These are phyloP conservation scores for Cynoglossus semilaevis DNA, from an alignment of 2,113 vertebrate genomes.

Conservation along the genomic window DNA sequence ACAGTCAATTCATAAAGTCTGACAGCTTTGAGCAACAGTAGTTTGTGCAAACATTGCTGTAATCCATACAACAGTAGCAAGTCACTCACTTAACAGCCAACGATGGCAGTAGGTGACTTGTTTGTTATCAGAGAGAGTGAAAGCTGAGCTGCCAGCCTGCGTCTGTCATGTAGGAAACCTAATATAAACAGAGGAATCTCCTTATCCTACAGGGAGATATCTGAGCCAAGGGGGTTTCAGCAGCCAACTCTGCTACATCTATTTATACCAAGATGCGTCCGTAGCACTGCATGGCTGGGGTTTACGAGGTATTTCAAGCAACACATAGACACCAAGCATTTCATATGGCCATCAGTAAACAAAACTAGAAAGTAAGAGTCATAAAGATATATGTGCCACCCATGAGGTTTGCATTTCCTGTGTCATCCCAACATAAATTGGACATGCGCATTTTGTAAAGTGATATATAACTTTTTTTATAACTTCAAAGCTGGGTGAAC, in stretches of 20 bases:
- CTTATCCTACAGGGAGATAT: conserved; percentile 52
- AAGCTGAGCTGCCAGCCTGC: conserved; percentile 6
- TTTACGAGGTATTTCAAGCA: conserved; percentile 22
- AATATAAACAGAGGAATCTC: conserved; percentile 49
- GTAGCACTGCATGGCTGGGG: conserved; percentile 16
- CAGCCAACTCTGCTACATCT: conserved; percentile 30
- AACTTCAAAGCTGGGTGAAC: no score
- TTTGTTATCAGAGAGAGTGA: background rate
- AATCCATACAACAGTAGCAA: background rate
- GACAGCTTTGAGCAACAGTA: background rate
- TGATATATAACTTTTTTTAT: no score
- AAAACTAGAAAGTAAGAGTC: background rate
- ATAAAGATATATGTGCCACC: no score
- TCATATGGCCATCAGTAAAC: conserved; percentile 1
- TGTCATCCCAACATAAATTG: no score
- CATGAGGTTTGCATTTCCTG: no score
- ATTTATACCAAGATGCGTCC: conserved; percentile 52
- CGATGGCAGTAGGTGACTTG: background rate
- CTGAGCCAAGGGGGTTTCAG: conserved; percentile 31
- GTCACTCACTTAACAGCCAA: background rate
- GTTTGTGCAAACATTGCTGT: conserved; percentile 4
- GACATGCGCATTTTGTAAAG: no score
- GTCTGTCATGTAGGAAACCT: conserved; percentile 36
- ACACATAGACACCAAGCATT: conserved; percentile 11
- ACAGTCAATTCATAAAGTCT: conserved; percentile 1